Evolutionary conservation across 2,797 vertebrate genomes (phyloP), one percentile per base, ranked within the genome.

Genomic region (Bufotes viridis): DNA sequence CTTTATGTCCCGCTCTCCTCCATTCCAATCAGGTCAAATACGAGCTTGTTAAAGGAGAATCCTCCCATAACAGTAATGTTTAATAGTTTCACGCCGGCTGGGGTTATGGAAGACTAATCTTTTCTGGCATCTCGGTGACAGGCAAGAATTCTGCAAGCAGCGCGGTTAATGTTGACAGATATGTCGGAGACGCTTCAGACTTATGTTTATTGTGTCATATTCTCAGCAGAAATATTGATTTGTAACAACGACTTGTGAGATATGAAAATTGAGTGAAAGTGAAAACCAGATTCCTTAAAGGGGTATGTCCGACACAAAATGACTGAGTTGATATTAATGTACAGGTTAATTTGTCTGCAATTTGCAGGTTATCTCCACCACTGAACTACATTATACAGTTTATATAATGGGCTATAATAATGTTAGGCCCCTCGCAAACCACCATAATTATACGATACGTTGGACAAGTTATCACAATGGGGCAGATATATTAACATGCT

Each of bases 11-110:
- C 34, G 24, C 81, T 79, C 76, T 74, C 82, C 63, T 63, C 76
- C 55, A 17, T 80, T 88, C 55, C 87, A 75, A 85, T 74, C 87
- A 85, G 82, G 76, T 79, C 81, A 72, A 83, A 88, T 65, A 69
- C 26, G 34, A 65, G 29, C 81, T 88, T 79, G 57, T 84, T 74
- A 88, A 80, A 81, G 76, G 82, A 72, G 65, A 80, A 88, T 84
- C 82, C 74, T 72, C 75, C 87, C 34, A 57, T 61, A 84, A 84
- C 34, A 18, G 82, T 80, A 84, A 88, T 63, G 76, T 81, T 63
- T 85, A 84, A 88, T 74, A 55, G 82, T 80, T 61, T 81, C n/a
- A 74, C 61, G 78, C 82, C 78, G 57, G 65, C 65, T 80, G 57
- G 82, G 83, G 75, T 81, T 65, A 84, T 60, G 65, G 63, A 80